These are phyloP conservation scores for Empidonax traillii DNA, from an alignment of 2,113 vertebrate species.

Conservation along the genomic window DNA sequence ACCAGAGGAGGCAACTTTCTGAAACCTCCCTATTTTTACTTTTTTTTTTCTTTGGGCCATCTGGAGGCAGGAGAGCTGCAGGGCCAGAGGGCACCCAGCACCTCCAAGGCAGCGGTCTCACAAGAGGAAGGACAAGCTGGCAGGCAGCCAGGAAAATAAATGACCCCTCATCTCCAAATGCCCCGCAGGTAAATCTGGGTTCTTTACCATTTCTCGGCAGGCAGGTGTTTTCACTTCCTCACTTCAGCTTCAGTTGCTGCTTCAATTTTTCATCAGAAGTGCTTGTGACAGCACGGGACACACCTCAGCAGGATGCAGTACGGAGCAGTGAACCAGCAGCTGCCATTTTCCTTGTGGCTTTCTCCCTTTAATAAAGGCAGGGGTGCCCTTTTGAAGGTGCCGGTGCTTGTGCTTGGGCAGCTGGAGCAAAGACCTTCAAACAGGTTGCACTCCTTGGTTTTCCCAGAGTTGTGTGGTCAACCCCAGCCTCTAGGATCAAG, in stretches of 20 bases:
- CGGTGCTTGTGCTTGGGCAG: background rate
- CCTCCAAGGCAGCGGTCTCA: background rate
- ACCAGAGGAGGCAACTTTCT: background rate
- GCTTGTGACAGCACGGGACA: background rate
- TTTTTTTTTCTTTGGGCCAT: background rate
- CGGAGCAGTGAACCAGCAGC: background rate
- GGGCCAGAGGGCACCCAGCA: background rate
- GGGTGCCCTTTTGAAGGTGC: background rate
- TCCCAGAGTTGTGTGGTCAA: background rate
- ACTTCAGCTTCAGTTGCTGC: background rate
- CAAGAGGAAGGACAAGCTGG: background rate
- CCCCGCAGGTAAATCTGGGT: background rate
- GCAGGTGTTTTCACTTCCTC: conserved; percentile 8
- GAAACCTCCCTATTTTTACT: background rate
- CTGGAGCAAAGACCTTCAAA: background rate
- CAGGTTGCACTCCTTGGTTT: background rate
- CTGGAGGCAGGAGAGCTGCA: background rate
- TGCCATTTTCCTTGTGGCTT: background rate
- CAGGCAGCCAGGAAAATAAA: background rate
- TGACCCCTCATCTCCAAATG: background rate
- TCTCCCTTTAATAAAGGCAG: background rate
- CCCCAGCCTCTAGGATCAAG: background rate
- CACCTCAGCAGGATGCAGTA: background rate
- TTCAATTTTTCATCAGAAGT: background rate
- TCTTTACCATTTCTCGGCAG: background rate